Percentiles rank a stretch among this genome's conserved stretches.
phyloP scores from a whole-genome alignment of 1,140 invertebrate genomes.

The Sipha flava region DNA sequence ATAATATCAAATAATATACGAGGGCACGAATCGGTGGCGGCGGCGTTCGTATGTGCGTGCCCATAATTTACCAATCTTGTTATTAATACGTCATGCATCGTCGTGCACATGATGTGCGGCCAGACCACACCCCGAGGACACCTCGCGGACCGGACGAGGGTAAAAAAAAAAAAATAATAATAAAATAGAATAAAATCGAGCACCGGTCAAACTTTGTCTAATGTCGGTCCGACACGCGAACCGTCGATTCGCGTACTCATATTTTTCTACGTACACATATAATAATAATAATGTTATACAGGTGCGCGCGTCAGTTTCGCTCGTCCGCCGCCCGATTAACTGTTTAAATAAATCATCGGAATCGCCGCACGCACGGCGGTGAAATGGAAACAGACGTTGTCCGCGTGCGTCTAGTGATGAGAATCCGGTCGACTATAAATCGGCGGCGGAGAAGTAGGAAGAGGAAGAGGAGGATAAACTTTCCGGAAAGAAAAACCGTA shows the following conservation, averaged over 20 bases:
- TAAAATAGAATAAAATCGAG: too few species aligned
- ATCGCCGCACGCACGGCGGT: too few species aligned
- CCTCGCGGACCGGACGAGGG: background rate
- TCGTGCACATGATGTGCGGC: background rate
- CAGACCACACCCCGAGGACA: background rate
- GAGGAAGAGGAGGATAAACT: too few species aligned
- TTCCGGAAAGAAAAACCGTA: too few species aligned
- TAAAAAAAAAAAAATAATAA: background rate
- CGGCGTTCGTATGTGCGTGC: background rate
- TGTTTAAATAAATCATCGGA: slow-evolving; percentile 17
- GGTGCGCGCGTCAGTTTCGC: background rate
- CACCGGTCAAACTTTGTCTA: background rate
- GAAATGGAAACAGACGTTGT: too few species aligned
- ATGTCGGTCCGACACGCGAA: background rate
- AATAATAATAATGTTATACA: too few species aligned
- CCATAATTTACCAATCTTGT: slow-evolving; percentile 12
- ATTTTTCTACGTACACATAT: too few species aligned
- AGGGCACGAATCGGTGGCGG: too few species aligned
- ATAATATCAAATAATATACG: too few species aligned
- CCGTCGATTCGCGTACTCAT: background rate
- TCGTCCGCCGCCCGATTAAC: background rate
- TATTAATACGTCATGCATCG: slow-evolving; percentile 4
- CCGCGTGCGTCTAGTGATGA: too few species aligned
- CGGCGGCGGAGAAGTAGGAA: too few species aligned
- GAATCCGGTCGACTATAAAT: too few species aligned